These are phyloP conservation scores for Lithophane ornitopus DNA, from an alignment of 2,888 invertebrate genomes.

Conservation along the genomic window DNA sequence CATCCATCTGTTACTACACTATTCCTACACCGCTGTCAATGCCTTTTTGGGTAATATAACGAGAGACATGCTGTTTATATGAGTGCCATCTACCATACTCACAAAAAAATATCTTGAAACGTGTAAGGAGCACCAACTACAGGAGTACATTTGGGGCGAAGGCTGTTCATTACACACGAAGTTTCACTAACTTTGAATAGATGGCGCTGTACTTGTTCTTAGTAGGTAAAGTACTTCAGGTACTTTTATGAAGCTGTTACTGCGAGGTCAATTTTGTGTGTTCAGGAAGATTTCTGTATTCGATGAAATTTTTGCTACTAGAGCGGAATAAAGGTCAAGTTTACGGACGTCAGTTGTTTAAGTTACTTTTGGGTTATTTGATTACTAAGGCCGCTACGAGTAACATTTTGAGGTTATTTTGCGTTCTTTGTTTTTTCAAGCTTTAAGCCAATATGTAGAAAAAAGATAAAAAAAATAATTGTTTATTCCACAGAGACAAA, in stretches of 20 bases:
- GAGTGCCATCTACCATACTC: slow-evolving; percentile 56
- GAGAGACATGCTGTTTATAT: background rate
- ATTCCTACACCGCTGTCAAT: background rate
- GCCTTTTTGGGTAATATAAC: background rate
- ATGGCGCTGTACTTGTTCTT: slow-evolving; percentile 58
- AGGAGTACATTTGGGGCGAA: background rate
- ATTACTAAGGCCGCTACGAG: background rate
- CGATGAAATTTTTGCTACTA: slow-evolving; percentile 30
- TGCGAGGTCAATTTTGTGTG: slow-evolving; percentile 40
- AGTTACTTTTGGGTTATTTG: background rate
- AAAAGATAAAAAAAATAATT: too few species aligned
- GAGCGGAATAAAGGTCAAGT: slow-evolving; percentile 28
- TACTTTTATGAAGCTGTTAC: slow-evolving; percentile 42
- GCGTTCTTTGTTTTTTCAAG: background rate
- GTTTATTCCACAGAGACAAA: too few species aligned
- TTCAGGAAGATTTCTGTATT: slow-evolving; percentile 41
- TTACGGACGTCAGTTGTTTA: background rate
- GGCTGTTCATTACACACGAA: slow-evolving; percentile 8
- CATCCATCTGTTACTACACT: background rate
- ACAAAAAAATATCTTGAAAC: slow-evolving; percentile 12
- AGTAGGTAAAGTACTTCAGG: background rate
- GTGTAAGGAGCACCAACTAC: background rate
- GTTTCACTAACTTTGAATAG: slow-evolving; percentile 49
- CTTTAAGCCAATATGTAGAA: too few species aligned
- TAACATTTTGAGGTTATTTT: background rate